These are phyloP conservation scores for Heteromormyrus szaboi DNA, from an alignment of 2,797 vertebrate species.

Conservation along the genomic window DNA sequence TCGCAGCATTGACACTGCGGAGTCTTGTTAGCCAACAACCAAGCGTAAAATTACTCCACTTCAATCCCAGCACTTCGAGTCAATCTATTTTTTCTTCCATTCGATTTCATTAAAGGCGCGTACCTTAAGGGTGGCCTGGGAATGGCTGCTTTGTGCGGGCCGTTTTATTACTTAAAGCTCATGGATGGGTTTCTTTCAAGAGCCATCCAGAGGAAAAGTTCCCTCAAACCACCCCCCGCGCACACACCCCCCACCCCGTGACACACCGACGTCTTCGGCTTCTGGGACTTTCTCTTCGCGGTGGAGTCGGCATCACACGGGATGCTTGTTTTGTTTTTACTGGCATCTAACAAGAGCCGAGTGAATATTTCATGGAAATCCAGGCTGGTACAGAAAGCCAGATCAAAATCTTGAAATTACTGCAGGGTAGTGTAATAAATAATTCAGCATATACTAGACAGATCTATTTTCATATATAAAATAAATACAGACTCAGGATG, in stretches of 20 bases:
- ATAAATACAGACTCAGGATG: constrained; percentile 18
- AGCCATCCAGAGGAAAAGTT: not conserved
- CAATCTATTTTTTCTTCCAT: constrained; percentile 47
- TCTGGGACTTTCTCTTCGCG: not conserved
- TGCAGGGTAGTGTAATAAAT: constrained; percentile 19
- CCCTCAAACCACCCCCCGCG: not conserved
- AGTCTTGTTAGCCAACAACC: constrained; percentile 64
- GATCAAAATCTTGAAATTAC: constrained; percentile 22
- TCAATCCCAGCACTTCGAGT: constrained; percentile 49
- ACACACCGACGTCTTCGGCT: not conserved
- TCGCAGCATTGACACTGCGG: constrained; percentile 58
- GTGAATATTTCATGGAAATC: constrained; percentile 22
- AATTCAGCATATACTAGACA: constrained; percentile 21
- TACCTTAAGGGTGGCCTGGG: constrained; percentile 15
- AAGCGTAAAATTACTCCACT: constrained; percentile 61
- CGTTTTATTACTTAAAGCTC: constrained; percentile 10
- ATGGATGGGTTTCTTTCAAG: constrained; percentile 7
- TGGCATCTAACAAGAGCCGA: constrained; percentile 15
- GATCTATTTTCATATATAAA: constrained; percentile 13
- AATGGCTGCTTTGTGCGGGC: not conserved
- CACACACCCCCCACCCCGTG: not conserved
- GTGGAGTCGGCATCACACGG: not conserved
- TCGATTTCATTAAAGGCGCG: constrained; percentile 25
- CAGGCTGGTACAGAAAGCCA: constrained; percentile 13
- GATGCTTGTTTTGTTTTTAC: constrained; percentile 14